Conservation (phyloP, 2,888 invertebrate genomes). For the Spodoptera exigua region DNA sequence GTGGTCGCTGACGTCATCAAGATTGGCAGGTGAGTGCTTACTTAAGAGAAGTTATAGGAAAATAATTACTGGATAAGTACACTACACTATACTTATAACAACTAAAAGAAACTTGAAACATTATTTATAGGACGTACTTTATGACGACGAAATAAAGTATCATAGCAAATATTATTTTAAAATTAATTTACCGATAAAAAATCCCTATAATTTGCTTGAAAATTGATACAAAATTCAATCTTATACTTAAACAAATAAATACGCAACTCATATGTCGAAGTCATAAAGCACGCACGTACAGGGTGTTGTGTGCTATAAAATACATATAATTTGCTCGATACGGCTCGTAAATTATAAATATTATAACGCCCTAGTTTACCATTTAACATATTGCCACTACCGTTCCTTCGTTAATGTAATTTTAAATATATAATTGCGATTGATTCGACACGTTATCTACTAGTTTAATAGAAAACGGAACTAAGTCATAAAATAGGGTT, state of each 20-base stretch:
- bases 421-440: conserved; percentile 1
- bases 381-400: conserved; percentile 28
- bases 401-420: conserved; percentile 4
- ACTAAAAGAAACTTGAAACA: no score
- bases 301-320: conserved; percentile 35
- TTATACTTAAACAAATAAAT: conserved; percentile 22
- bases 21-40: conserved; percentile 59
- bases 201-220: not conserved
- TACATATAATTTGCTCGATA: conserved; percentile 38
- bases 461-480: no score
- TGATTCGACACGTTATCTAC: not conserved
- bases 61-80: conserved; percentile 36
- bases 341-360: conserved; percentile 49
- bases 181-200: not conserved
- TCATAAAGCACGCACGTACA: conserved; percentile 13
- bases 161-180: not conserved
- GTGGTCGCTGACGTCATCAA: conserved; percentile 54
- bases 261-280: conserved; percentile 31
- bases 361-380: conserved; percentile 41
- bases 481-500: no score
- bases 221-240: not conserved
- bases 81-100: not conserved
- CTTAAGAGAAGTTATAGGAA: conserved; percentile 20
- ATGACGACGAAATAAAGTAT: not conserved
- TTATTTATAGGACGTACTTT: not conserved